These are phyloP conservation scores for Pediacus dermestoides DNA, from an alignment of 2,888 invertebrate species.

Conservation along the genomic window DNA sequence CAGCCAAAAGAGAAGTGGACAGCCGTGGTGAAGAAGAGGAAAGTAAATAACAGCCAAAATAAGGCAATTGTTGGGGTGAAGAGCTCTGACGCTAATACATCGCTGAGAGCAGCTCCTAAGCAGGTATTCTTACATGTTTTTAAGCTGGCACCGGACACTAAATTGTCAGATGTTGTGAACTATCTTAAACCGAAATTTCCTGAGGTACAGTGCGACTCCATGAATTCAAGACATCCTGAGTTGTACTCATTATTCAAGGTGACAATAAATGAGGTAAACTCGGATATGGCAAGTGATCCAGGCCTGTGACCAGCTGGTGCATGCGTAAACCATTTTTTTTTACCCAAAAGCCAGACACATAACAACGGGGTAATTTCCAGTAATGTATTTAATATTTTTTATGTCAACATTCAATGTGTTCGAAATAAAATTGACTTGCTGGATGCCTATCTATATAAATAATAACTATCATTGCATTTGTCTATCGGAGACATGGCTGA, in stretches of 20 bases:
- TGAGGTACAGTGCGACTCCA: constrained; percentile 1
- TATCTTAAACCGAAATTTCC: constrained; percentile 1
- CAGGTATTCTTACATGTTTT: too few species aligned
- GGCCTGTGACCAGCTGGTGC: constrained; percentile 8
- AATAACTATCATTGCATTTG: too few species aligned
- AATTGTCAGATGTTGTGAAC: background rate
- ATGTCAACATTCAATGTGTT: background rate
- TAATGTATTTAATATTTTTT: background rate
- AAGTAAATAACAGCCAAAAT: too few species aligned
- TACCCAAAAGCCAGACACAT: background rate
- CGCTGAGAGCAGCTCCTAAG: too few species aligned
- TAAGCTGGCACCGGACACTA: too few species aligned
- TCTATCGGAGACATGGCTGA: too few species aligned
- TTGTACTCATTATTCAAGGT: constrained; percentile 13
- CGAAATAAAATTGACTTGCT: constrained; percentile 1
- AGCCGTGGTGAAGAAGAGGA: too few species aligned
- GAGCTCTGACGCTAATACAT: too few species aligned
- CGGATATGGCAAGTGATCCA: constrained; percentile 4
- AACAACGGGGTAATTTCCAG: background rate
- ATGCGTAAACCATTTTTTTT: constrained; percentile 6
- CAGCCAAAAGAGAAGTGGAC: too few species aligned
- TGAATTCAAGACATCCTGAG: constrained; percentile 8
- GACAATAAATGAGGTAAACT: constrained; percentile 7
- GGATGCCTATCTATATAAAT: too few species aligned
- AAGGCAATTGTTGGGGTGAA: too few species aligned